Conservation (phyloP, 2,888 invertebrate species). For the Leptopilina myrica region DNA sequence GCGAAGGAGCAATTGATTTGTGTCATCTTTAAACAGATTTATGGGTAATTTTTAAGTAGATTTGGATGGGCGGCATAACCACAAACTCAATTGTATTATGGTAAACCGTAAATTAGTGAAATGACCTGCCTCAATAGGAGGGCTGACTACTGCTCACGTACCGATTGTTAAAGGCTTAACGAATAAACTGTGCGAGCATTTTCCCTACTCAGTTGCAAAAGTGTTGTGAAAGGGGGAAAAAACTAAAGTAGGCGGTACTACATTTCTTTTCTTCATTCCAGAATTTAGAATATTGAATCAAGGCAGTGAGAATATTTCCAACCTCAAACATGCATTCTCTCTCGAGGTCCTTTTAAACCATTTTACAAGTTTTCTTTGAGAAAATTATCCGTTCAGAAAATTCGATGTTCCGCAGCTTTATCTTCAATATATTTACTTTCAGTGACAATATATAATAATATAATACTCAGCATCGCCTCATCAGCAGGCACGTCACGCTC, state of each 20-base stretch:
- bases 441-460: too few relatives aligned
- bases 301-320: too few relatives aligned
- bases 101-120: slow-evolving; percentile 34
- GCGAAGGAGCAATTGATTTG: neutral
- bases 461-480: too few relatives aligned
- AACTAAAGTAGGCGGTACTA: slow-evolving; percentile 12
- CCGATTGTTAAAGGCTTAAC: slow-evolving; percentile 35
- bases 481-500: too few relatives aligned
- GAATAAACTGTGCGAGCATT: slow-evolving; percentile 1
- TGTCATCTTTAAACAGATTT: slow-evolving; percentile 32
- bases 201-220: neutral
- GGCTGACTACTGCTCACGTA: slow-evolving; percentile 16
- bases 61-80: slow-evolving; percentile 6
- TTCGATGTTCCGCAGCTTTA: too few relatives aligned
- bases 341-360: too few relatives aligned
- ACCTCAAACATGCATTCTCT: too few relatives aligned
- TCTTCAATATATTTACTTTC: too few relatives aligned
- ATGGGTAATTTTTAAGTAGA: slow-evolving; percentile 33
- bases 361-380: too few relatives aligned
- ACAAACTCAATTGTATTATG: slow-evolving; percentile 22
- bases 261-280: neutral
- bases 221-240: neutral
- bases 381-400: too few relatives aligned
- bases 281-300: too few relatives aligned
- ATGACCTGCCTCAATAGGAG: slow-evolving; percentile 33